These are phyloP conservation scores for Drosophila parthenogenetica DNA, from an alignment of 2,888 invertebrate genomes.

Conservation along the genomic window DNA sequence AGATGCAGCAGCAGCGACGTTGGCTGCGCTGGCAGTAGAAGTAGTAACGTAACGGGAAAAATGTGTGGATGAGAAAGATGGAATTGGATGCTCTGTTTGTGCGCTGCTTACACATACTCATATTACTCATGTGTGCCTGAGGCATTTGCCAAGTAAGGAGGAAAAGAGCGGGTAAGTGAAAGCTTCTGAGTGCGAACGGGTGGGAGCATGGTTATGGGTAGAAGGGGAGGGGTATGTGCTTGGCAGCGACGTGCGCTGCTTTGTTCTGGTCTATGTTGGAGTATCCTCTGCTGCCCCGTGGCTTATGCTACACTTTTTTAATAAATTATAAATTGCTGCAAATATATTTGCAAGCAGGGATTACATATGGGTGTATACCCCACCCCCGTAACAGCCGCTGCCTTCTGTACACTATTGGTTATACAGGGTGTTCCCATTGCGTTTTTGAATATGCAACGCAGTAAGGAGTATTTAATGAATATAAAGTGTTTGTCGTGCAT, in stretches of 20 bases:
- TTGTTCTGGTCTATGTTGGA: conserved; percentile 54
- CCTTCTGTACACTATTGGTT: not conserved
- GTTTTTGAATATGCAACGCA: too few species aligned
- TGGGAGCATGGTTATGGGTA: conserved; percentile 9
- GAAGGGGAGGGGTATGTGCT: conserved; percentile 29
- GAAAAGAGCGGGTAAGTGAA: conserved; percentile 16
- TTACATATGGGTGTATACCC: conserved; percentile 63
- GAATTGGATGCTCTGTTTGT: conserved; percentile 56
- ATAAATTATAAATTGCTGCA: conserved; percentile 80
- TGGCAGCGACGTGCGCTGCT: conserved; percentile 49
- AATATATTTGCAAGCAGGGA: conserved; percentile 81
- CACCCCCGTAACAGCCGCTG: not conserved
- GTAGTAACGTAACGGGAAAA: not conserved
- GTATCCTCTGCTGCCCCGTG: conserved; percentile 58
- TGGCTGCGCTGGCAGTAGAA: conserved; percentile 5
- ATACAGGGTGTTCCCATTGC: too few species aligned
- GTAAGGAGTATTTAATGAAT: too few species aligned
- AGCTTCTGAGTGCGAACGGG: conserved; percentile 1
- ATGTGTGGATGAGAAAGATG: conserved; percentile 2
- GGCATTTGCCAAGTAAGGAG: conserved; percentile 26
- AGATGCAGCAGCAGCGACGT: conserved; percentile 2
- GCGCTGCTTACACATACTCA: conserved; percentile 48
- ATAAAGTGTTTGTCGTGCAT: too few species aligned
- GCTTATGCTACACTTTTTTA: conserved; percentile 74
- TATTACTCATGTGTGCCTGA: conserved; percentile 67